These are phyloP conservation scores for Byasa hedistus DNA, from an alignment of 2,888 invertebrate species.

Conservation along the genomic window DNA sequence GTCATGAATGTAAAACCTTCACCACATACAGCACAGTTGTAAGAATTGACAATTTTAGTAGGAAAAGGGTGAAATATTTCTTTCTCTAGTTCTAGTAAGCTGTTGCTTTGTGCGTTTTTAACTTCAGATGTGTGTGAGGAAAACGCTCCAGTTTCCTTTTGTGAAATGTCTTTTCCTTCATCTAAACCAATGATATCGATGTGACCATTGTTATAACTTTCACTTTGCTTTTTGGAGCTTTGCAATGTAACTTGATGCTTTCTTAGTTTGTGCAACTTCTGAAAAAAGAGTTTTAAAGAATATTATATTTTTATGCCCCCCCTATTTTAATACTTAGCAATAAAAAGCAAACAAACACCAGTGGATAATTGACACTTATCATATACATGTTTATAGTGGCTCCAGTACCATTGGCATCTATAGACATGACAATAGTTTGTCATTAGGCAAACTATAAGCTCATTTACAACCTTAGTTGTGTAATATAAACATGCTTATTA, in stretches of 20 bases:
- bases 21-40: slow-evolving; percentile 58
- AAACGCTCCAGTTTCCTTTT: slow-evolving; percentile 47
- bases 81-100: slow-evolving; percentile 43
- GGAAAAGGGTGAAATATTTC: slow-evolving; percentile 49
- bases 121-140: slow-evolving; percentile 49
- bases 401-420: too few relatives aligned
- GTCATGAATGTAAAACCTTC: slow-evolving; percentile 59
- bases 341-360: too few relatives aligned
- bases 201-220: slow-evolving; percentile 50
- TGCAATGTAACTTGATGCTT: slow-evolving; percentile 56
- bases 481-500: neutral
- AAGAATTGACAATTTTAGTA: slow-evolving; percentile 40
- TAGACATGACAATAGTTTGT: too few relatives aligned
- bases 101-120: slow-evolving; percentile 42
- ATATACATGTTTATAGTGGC: too few relatives aligned
- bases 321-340: too few relatives aligned
- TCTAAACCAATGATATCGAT: slow-evolving; percentile 67
- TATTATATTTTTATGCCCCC: neutral
- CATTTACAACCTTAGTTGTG: too few relatives aligned
- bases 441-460: too few relatives aligned
- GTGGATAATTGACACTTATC: too few relatives aligned
- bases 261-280: slow-evolving; percentile 67
- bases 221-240: slow-evolving; percentile 46
- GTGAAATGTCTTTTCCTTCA: slow-evolving; percentile 54
- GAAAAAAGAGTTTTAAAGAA: slow-evolving; percentile 40